Base-by-base conservation (phyloP, 2,888 invertebrate genomes). In the Priocnemis perturbator region DNA sequence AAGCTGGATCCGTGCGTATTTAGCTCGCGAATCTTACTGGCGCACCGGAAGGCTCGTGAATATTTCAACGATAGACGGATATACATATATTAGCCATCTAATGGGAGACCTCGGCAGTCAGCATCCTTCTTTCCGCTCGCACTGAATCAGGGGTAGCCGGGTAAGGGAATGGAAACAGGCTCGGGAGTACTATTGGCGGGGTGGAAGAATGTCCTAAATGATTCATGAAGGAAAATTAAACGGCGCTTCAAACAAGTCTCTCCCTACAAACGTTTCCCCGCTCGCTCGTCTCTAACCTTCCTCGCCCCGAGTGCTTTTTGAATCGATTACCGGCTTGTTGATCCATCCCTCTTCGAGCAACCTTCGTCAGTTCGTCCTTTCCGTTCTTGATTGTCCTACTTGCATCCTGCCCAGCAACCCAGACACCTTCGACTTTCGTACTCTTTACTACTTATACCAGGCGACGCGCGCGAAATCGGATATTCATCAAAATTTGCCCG, bases 191-290 rank as follows among this genome's bases (percentile, higher is more conserved):
- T 37, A 47, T 7, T 21, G n/a, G 7, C 52, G 59, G 53, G 61
- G 65, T 9, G 60, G 72, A 74, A 71, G 73, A 71, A 79, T 74
- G 71, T 61, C 74, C 56, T 81, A 79, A 79, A 82, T 82, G 76
- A 82, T 83, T 83, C 81, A 81, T 62, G 74, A 75, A 73, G 73
- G 81, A 72, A 83, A 81, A 83, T 83, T 78, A 81, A 82, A 81
- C 73, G 73, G 65, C 63, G 71, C 71, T 77, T 80, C 76, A 75
- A 78, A 76, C 68, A 71, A 72, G 64, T 57, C 64, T 71, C 47
- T 55, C 67, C 65, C 69, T 65, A 64, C 37, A 1, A 37, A 37
- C 14, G 37, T 37, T 37, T 37, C 37, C 53, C 53, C 62, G 60
- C 48, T 44, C 67, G 64, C 30, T 62, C 47, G 11, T 55, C 63